Evolutionary conservation across 2,113 vertebrate genomes (phyloP), one percentile per base, ranked within the genome.

Genomic region (Girardinichthys multiradiatus): DNA sequence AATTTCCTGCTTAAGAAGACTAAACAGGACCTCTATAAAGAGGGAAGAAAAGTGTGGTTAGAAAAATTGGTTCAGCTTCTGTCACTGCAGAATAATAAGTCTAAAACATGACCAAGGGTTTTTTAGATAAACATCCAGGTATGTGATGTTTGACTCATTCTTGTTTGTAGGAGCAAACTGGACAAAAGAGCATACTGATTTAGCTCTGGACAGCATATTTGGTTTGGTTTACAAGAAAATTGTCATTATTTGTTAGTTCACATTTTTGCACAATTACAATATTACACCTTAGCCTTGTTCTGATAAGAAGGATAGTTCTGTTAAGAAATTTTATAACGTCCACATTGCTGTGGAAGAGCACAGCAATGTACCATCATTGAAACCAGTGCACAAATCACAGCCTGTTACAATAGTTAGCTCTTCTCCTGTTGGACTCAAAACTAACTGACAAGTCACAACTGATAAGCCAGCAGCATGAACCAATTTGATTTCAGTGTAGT

Each of bases 1-100:
- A 68, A 94, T 93, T 94, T 95, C 92, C 94, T 94, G 89, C 57
- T 37, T 69, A 84, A 85, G 87, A 91, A 93, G 93, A 94, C 77
- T 87, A 88, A 95, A 92, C 91, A 93, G 81, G 86, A 82, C 65
- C 82, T 70, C 84, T 90, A 85, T 81, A 81, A 93, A 91, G 79
- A 90, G 68, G 84, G 79, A 14, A 88, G 81, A 86, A 89, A 90
- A 94, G 93, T 92, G 93, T 87, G 82, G 90, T 85, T 85, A 90
- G 84, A 91, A 91, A 89, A 92, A 89, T 85, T 73, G 79, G 89
- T 91, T 92, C 73, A 80, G 85, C 79, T 87, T 87, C 83, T 68
- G 57, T 82, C 86, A 91, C 79, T 85, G 64, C 80, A 77, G 84
- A 89, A 83, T 90, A 91, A 92, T 92, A 88, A 91, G 83, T 61